phyloP scores from a whole-genome alignment of 2,888 invertebrate genomes.

The Sinopyrophorus schimmeli region DNA sequence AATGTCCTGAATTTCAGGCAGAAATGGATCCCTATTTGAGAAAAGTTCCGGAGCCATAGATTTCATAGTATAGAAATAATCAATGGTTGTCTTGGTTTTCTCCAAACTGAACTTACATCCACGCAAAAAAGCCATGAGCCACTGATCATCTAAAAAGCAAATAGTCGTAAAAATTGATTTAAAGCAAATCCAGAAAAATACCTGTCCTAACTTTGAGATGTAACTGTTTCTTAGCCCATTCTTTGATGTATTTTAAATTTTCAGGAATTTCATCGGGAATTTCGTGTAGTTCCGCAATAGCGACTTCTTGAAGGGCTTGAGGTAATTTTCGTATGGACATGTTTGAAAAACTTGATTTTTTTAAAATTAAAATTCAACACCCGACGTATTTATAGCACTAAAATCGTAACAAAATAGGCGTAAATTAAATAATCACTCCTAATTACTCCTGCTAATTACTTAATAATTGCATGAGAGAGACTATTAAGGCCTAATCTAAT shows the following conservation, averaged over 20 bases:
- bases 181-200: slow-evolving; percentile 38
- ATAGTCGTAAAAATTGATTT: not conserved
- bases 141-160: slow-evolving; percentile 56
- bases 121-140: slow-evolving; percentile 59
- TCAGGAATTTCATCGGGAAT: slow-evolving; percentile 55
- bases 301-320: slow-evolving; percentile 57
- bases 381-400: too few species aligned
- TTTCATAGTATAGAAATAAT: slow-evolving; percentile 63
- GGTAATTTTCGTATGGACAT: slow-evolving; percentile 32
- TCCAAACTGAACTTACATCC: slow-evolving; percentile 62
- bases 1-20: slow-evolving; percentile 42
- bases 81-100: slow-evolving; percentile 60
- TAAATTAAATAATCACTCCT: too few species aligned
- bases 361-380: too few species aligned
- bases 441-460: too few species aligned
- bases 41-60: slow-evolving; percentile 63
- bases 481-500: too few species aligned
- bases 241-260: slow-evolving; percentile 59
- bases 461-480: too few species aligned
- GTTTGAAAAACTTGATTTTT: slow-evolving; percentile 2
- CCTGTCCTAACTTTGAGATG: slow-evolving; percentile 62
- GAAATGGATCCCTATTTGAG: slow-evolving; percentile 55
- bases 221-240: slow-evolving; percentile 62
- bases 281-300: slow-evolving; percentile 59
- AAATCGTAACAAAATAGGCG: too few species aligned